Conservation (phyloP, 2,113 vertebrate genomes). For the Callaeas wilsoni region DNA sequence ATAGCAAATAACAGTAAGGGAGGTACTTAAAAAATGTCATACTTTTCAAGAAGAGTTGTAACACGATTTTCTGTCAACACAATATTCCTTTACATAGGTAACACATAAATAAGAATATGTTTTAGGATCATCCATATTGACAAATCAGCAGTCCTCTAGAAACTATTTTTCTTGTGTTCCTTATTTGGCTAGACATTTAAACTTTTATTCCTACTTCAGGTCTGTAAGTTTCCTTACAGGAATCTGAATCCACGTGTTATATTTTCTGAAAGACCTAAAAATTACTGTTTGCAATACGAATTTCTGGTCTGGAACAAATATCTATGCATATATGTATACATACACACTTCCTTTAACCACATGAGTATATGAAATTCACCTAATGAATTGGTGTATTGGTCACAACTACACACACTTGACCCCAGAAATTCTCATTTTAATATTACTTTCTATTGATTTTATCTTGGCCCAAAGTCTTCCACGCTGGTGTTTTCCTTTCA, state of each 20-base stretch:
- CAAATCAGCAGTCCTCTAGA: constrained; percentile 8
- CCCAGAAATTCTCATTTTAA: not conserved
- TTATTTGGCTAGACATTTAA: not conserved
- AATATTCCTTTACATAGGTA: constrained; percentile 1
- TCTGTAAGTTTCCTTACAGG: not conserved
- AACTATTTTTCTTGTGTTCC: not conserved
- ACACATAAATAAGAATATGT: not conserved
- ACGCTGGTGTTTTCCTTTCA: not conserved
- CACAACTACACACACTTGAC: not conserved
- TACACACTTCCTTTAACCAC: not conserved
- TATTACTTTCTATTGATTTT: not conserved
- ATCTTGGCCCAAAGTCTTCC: not conserved
- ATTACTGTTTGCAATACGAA: not conserved
- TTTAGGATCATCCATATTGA: not conserved
- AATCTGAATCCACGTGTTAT: not conserved
- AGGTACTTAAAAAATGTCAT: constrained; percentile 1
- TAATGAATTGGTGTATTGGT: not conserved
- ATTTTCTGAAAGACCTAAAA: not conserved
- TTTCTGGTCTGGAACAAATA: not conserved
- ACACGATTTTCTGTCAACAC: constrained; percentile 50
- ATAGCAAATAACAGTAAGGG: constrained; percentile 31
- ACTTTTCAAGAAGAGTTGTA: not conserved
- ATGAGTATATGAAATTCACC: not conserved
- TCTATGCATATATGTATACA: too few relatives aligned
- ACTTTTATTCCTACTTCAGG: not conserved